Percentiles rank a stretch among this genome's conserved stretches.
These are phyloP conservation scores for Luscinia megarhynchos DNA, from an alignment of 2,797 vertebrate genomes.

Conservation along the genomic window DNA sequence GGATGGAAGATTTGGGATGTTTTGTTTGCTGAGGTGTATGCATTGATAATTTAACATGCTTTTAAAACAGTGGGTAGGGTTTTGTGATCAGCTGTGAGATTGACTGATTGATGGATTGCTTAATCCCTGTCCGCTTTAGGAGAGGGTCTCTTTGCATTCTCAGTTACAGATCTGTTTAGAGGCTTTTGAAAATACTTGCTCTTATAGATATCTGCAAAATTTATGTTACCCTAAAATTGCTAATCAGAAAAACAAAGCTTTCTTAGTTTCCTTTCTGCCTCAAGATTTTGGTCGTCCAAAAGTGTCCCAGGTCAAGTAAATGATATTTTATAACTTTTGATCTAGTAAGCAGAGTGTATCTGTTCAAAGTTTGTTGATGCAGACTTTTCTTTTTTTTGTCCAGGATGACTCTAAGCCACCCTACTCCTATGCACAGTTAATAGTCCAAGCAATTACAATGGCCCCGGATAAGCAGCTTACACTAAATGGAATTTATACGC, in stretches of 20 bases:
- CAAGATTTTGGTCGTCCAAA: background rate
- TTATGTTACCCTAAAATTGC: background rate
- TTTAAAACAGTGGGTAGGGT: background rate
- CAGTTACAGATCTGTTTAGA: background rate
- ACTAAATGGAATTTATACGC: conserved; percentile 96
- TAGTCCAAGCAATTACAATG: conserved; percentile 98
- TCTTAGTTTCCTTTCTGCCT: background rate
- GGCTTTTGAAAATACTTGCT: background rate
- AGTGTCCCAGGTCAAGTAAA: background rate
- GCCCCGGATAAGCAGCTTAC: conserved; percentile 96
- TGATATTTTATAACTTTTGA: background rate
- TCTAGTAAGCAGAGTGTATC: background rate
- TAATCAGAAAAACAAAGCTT: background rate
- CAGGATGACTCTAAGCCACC: conserved; percentile 98
- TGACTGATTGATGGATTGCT: background rate
- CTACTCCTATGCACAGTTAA: conserved; percentile 97
- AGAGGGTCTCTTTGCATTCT: background rate
- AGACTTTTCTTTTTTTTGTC: background rate
- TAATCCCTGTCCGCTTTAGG: background rate
- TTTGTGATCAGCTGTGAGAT: background rate
- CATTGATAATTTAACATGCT: background rate
- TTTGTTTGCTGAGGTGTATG: background rate
- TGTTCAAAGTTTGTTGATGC: background rate
- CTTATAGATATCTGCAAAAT: background rate
- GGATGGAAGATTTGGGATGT: background rate